These are phyloP conservation scores for Siniperca knerii DNA, from an alignment of 2,113 vertebrate genomes.

Conservation along the genomic window DNA sequence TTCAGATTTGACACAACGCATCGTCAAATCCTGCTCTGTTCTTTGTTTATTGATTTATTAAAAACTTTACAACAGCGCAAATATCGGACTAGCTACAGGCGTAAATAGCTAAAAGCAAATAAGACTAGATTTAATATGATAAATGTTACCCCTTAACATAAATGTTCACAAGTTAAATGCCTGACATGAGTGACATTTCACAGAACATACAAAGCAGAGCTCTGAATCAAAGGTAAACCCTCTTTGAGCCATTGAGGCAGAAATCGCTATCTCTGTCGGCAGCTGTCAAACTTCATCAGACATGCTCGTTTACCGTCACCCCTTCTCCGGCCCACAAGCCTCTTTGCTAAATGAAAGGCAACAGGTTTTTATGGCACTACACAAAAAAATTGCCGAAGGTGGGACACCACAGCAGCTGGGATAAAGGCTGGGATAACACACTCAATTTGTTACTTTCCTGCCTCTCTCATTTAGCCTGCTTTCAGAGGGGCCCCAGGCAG, in stretches of 20 bases:
- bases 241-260: background rate
- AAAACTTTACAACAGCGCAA: too few species aligned
- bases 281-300: slow-evolving; percentile 51
- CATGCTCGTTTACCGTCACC: slow-evolving; percentile 30
- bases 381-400: slow-evolving; percentile 16
- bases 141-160: background rate
- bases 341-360: slow-evolving; percentile 60
- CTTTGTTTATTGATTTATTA: background rate
- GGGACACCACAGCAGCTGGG: background rate
- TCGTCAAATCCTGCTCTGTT: background rate
- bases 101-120: background rate
- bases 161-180: background rate
- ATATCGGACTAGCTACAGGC: background rate
- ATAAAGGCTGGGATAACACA: slow-evolving; percentile 41
- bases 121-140: slow-evolving; percentile 2
- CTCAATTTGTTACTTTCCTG: slow-evolving; percentile 34
- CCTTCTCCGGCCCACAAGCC: background rate
- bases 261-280: slow-evolving; percentile 31
- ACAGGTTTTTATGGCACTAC: slow-evolving; percentile 63
- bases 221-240: slow-evolving; percentile 21
- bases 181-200: background rate
- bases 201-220: slow-evolving; percentile 13
- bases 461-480: slow-evolving; percentile 31
- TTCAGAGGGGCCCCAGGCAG: slow-evolving; percentile 1
- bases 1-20: background rate